phyloP scores from a whole-genome alignment of 1,140 invertebrate genomes.

The Bombus polaris region DNA sequence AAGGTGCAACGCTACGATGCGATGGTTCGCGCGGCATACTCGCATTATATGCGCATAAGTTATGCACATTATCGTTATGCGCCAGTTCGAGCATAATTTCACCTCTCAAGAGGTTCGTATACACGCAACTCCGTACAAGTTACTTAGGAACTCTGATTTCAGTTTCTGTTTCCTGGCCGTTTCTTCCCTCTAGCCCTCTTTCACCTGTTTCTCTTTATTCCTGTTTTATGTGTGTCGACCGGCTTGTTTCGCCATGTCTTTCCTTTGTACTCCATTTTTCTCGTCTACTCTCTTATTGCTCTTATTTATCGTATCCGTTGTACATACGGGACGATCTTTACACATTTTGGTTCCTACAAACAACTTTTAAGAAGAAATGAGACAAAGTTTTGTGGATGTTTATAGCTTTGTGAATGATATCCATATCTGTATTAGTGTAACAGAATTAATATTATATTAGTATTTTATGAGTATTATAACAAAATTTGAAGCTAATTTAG shows the following conservation, averaged over 20 bases:
- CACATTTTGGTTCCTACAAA: no score
- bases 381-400: no score
- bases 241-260: neutral
- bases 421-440: no score
- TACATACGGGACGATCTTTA: no score
- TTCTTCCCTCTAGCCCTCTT: neutral
- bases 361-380: no score
- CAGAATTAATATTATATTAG: no score
- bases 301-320: no score
- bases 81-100: slow-evolving; percentile 57
- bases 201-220: neutral
- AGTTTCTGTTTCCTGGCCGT: slow-evolving; percentile 16
- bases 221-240: neutral
- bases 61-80: slow-evolving; percentile 66
- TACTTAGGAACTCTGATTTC: slow-evolving; percentile 44
- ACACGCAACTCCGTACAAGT: slow-evolving; percentile 31
- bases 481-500: no score
- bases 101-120: slow-evolving; percentile 44
- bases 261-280: no score
- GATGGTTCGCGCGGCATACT: slow-evolving; percentile 42
- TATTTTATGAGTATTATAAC: no score
- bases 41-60: slow-evolving; percentile 52
- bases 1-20: slow-evolving; percentile 16
- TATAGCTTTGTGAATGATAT: no score
- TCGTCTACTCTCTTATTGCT: no score